Conservation (phyloP, 35 echinoderm and acorn worm species). For the Patiria miniata region DNA sequence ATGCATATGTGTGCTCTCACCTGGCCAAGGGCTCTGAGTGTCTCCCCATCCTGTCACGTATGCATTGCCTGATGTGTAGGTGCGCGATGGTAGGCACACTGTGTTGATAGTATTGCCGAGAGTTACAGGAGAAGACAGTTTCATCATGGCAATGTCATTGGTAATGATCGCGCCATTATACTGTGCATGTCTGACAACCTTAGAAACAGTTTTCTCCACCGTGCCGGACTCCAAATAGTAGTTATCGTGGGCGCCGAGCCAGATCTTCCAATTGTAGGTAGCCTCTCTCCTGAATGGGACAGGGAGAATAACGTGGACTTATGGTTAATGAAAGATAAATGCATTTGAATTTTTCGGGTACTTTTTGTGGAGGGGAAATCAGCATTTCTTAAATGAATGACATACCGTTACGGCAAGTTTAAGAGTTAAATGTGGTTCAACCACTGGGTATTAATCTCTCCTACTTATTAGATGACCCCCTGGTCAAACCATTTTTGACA, state of each 20-base stretch:
- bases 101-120: conserved; percentile 8
- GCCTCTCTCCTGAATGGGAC: neutral
- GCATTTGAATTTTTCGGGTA: too few relatives aligned
- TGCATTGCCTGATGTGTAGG: conserved; percentile 5
- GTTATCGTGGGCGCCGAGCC: neutral
- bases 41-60: conserved; percentile 53
- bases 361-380: too few relatives aligned
- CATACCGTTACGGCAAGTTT: too few relatives aligned
- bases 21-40: neutral
- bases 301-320: neutral
- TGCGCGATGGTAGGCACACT: conserved; percentile 4
- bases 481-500: too few relatives aligned
- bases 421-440: too few relatives aligned
- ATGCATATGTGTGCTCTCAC: too few relatives aligned
- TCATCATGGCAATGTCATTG: conserved; percentile 4
- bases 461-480: too few relatives aligned
- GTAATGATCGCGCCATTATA: neutral
- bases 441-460: too few relatives aligned
- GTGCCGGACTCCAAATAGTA: too few relatives aligned
- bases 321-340: too few relatives aligned
- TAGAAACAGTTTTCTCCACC: neutral
- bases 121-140: neutral
- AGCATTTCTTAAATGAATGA: too few relatives aligned
- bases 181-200: neutral
- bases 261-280: neutral